Percentiles rank a stretch among this genome's conserved stretches.
phyloP scores from a whole-genome alignment of 2,113 vertebrate species.

The Sander lucioperca region DNA sequence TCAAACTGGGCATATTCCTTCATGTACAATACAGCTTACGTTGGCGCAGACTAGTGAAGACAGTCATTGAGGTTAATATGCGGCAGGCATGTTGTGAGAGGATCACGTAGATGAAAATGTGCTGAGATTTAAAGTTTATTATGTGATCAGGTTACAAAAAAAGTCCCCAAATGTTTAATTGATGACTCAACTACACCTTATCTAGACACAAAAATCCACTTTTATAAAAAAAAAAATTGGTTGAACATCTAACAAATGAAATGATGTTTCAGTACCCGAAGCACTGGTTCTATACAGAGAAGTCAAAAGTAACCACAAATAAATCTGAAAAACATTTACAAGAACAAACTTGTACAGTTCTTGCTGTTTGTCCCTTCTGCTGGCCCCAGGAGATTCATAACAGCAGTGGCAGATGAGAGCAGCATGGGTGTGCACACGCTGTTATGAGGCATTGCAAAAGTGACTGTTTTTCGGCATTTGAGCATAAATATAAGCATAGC shows the following conservation, averaged over 20 bases:
- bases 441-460: conserved; percentile 38
- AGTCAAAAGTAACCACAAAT: conserved; percentile 14
- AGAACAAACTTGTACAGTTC: conserved; percentile 1
- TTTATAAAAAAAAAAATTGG: neutral
- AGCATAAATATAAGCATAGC: conserved; percentile 14
- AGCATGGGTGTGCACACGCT: conserved; percentile 27
- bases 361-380: neutral
- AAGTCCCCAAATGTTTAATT: conserved; percentile 13
- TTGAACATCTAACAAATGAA: conserved; percentile 11
- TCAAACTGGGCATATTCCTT: conserved; percentile 20
- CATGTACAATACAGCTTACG: conserved; percentile 27
- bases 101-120: conserved; percentile 24
- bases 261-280: neutral
- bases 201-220: neutral
- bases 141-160: conserved; percentile 62
- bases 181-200: conserved; percentile 3
- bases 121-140: conserved; percentile 43
- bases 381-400: conserved; percentile 20
- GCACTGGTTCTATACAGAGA: neutral
- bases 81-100: conserved; percentile 36
- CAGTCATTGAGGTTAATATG: conserved; percentile 27
- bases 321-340: conserved; percentile 1
- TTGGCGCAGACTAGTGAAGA: neutral
- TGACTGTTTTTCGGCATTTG: conserved; percentile 41
- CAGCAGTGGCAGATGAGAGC: conserved; percentile 23